Evolutionary conservation across 2,113 vertebrate genomes (phyloP).

Genomic region (Telmatochromis brachygnathus): DNA sequence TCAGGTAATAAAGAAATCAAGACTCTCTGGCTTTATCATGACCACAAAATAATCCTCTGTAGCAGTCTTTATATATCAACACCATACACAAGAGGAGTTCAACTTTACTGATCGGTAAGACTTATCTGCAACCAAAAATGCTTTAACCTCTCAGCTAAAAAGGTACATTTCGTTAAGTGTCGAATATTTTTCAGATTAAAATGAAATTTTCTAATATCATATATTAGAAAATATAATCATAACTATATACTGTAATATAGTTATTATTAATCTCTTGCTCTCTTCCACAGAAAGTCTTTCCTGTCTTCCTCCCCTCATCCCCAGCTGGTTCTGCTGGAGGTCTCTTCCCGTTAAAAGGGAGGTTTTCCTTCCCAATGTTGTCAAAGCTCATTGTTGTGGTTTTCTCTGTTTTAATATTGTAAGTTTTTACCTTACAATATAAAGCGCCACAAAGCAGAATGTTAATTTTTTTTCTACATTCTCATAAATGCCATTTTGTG

Average conservation of each 20-base stretch:
- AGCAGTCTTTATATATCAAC: neutral
- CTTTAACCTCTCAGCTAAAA: neutral
- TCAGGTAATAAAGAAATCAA: slow-evolving; percentile 24
- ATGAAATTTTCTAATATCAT: neutral
- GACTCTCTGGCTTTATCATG: neutral
- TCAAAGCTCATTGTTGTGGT: neutral
- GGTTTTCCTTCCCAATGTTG: neutral
- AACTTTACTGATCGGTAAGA: neutral
- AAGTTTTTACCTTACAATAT: neutral
- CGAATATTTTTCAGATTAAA: neutral
- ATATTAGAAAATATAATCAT: neutral
- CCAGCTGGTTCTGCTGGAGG: neutral
- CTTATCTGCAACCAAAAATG: neutral
- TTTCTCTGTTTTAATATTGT: neutral
- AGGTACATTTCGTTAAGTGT: neutral
- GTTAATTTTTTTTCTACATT: neutral
- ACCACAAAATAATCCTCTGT: neutral
- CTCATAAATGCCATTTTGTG: neutral
- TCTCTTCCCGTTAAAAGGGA: neutral
- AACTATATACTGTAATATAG: neutral
- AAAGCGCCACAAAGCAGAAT: neutral
- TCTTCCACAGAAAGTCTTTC: neutral
- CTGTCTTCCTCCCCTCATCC: neutral
- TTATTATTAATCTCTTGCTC: neutral
- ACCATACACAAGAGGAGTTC: neutral